Evolutionary conservation across 2,888 invertebrate genomes (phyloP), one percentile per base, ranked within the genome.

Genomic region (Malthinus flaveolus): DNA sequence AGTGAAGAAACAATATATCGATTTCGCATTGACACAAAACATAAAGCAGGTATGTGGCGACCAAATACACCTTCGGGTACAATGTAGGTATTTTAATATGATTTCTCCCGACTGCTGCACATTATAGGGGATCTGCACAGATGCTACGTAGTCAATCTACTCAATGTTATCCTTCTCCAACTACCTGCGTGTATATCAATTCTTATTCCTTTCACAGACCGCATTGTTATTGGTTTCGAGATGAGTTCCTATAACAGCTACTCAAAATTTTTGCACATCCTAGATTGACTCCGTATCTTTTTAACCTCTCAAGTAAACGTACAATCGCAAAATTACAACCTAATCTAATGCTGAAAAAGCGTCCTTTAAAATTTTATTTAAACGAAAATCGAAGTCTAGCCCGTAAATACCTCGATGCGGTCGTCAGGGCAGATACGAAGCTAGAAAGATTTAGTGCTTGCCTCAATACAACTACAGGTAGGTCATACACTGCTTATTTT

Each of bases 121-220:
- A 76, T 77, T 76, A 77, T 77, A 76, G 77, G 73, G 74, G 76
- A 76, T 76, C 76, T 74, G 74, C 75, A 74, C 76, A 76, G 77
- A 77, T 76, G 76, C 72, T 75, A 73, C 75, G 73, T 69, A 73
- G 74, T 74, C 73, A 72, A 74, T 75, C 71, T 69, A 70, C 64
- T 49, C 52, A 51, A 56, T 56, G 59, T 60, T 58, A 56, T 59
- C 60, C 49, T 61, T 54, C 48, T 59, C 42, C 51, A 44, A 59
- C 62, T 50, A 59, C 64, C 63, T 66, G 61, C 56, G 59, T 36
- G 56, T 47, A 50, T 58, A 59, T 64, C 56, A 48, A 42, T 42
- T 45, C 48, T 56, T 42, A 42, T 62, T 65, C 58, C 57, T 50
- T 63, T 42, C 47, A 52, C 61, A 65, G 63, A 65, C 66, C 66